Base-by-base conservation (phyloP, 2,113 vertebrate species). In the Carollia perspicillata region DNA sequence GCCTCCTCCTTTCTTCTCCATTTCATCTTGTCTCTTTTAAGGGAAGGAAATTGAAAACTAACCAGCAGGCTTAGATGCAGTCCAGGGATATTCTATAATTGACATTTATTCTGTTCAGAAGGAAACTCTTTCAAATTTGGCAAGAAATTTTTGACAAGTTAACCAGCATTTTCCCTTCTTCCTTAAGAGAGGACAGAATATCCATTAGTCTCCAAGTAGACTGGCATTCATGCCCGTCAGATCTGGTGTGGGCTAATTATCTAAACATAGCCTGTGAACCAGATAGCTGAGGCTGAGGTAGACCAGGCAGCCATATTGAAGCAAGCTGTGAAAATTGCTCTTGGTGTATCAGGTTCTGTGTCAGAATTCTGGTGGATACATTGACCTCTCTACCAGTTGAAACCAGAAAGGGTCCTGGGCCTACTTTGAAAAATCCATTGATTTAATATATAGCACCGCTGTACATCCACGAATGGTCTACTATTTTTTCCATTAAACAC, bases 401-500 rank as follows among this genome's bases (percentile, higher is more conserved):
- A 93, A 79, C 51, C 84, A 92, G 87, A 96, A 86, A 95, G 28
- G 47, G n/a, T 74, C 26, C 75, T 75, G 4, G 75, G 77, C 60
- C 66, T 81, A 37, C 90, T 96, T 88, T 79, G 79, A 68, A 71
- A 97, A 95, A 74, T 55, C 37, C 74, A 68, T 26, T 97, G 94
- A 94, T 92, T 97, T 96, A 96, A 90, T 90, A 80, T 44, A 78
- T 37, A 92, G 42, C 26, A 72, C 40, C 53, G 77, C 47, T 78
- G 47, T 69, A 84, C 60, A 94, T 77, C 84, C 71, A n/a, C 20
- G 33, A 96, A 80, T 55, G 40, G 44, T 86, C 68, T 90, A 28
- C 33, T 35, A 33, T 23, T 58, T 75, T 87, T 68, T 97, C 90
- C 92, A 95, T 96, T 96, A 97, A 92, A 84, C 58, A 90, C 92